phyloP scores from a whole-genome alignment of 2,113 vertebrate genomes.

The Gavia stellata region DNA sequence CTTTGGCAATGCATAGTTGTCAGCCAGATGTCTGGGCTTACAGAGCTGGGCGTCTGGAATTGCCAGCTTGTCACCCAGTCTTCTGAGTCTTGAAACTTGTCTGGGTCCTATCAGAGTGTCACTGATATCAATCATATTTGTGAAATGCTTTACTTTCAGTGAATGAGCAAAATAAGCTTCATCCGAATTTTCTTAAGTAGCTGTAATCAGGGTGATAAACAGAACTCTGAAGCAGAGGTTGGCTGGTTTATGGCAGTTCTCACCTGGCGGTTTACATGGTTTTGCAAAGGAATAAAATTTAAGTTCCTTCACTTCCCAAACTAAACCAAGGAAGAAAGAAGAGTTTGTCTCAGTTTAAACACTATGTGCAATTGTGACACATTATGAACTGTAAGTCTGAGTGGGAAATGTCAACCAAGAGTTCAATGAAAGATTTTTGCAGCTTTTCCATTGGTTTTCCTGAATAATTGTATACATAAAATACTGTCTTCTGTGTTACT shows the following conservation, averaged over 20 bases:
- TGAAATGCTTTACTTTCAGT: not conserved
- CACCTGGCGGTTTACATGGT: not conserved
- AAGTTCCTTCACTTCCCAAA: not conserved
- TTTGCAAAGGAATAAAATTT: not conserved
- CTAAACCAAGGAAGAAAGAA: not conserved
- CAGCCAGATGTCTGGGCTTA: not conserved
- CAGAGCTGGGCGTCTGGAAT: not conserved
- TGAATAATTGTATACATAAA: not conserved
- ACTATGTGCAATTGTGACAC: not conserved
- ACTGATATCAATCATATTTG: not conserved
- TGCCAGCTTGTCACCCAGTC: not conserved
- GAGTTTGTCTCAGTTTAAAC: not conserved
- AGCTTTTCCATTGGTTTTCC: not conserved
- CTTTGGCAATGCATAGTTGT: not conserved
- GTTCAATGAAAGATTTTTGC: not conserved
- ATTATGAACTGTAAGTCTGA: not conserved
- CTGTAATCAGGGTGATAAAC: not conserved
- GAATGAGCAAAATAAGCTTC: not conserved
- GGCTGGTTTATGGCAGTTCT: not conserved
- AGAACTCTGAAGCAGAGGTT: not conserved
- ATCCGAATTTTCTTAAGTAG: not conserved
- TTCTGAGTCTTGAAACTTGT: not conserved
- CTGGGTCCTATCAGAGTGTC: not conserved
- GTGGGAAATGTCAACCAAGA: not conserved
- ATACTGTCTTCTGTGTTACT: not conserved